Base-by-base conservation (phyloP, 2,113 vertebrate species). In the Serilophus lunatus region DNA sequence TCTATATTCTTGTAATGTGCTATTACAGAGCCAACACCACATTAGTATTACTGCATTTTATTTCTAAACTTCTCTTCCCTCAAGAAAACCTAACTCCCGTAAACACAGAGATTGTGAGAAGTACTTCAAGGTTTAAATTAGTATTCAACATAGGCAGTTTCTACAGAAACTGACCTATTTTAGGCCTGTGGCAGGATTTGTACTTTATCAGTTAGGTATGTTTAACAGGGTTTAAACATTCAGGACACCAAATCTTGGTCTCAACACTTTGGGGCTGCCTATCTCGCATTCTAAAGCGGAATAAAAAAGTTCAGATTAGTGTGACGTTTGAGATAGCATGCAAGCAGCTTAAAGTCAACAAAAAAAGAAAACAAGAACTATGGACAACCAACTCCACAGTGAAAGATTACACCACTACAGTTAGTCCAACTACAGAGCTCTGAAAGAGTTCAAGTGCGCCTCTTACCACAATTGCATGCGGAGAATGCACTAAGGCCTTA, bases 401-500 rank as follows among this genome's bases (percentile, higher is more conserved):
- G 81, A 86, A 96, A 97, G 95, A 97, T 95, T 93, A 95, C 91
- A 97, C 91, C 97, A 97, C 92, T 97, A 98, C 95, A 98, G 96
- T 97, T 96, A 97, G 97, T 94, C 95, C 97, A 97, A 96, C 96
- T 96, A 97, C 24, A 97, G 72, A 95, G 91, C 60, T 97, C 96
- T 96, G 94, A 98, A 98, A 98, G 94, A 98, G 97, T 98, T 97
- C 97, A 98, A 97, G 94, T 69, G 96, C 95, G 96, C 95, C 96
- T 98, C 99, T 99, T 98, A 99, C 99, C 99, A 99, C 98, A 97
- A 99, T 98, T 97, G 99, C 99, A 97, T 99, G 98, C 93, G 99
- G 99, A 98, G 99, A 99, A 98, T 99, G 99, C 98, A 99, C 99
- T 98, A 99, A 97, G 92, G 99, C 98, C 98, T 99, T 99, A 96